These are phyloP conservation scores for Cebus imitator DNA, from an alignment of 2,113 vertebrate genomes.

Conservation along the genomic window DNA sequence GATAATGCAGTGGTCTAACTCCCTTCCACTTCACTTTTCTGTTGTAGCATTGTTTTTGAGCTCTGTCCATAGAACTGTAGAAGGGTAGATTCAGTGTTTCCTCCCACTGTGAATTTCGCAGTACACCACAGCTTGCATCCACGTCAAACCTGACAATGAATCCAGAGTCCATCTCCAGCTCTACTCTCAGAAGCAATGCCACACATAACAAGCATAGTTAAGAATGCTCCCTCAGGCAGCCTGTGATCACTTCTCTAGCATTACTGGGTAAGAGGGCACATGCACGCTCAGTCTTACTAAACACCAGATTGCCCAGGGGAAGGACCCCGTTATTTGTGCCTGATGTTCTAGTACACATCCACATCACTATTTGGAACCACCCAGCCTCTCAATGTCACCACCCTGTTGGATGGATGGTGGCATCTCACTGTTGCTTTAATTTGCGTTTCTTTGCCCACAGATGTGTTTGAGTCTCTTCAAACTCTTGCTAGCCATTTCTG, in stretches of 20 bases:
- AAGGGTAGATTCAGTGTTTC: background rate
- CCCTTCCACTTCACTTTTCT: background rate
- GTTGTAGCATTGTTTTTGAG: background rate
- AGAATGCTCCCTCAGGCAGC: background rate
- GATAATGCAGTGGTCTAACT: no score
- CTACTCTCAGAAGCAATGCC: background rate
- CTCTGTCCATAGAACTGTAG: no score
- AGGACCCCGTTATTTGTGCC: background rate
- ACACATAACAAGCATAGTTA: background rate
- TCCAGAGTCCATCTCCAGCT: background rate
- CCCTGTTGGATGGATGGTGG: background rate
- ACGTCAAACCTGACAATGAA: background rate
- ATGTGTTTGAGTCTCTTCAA: background rate
- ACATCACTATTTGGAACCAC: background rate
- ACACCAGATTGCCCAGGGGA: no score
- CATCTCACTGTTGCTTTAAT: background rate
- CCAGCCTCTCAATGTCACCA: accelerated
- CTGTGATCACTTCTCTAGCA: background rate
- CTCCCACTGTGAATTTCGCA: background rate
- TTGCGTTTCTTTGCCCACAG: background rate
- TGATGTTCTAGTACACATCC: background rate
- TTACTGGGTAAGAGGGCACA: background rate
- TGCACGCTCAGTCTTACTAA: background rate
- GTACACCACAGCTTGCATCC: accelerated
- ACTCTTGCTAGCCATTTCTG: background rate